A percentile compares a stretch with the other conserved stretches of the same genome.
Evolutionary conservation across 1,140 invertebrate genomes (phyloP).

Genomic region (Caenorhabditis tropicalis): DNA sequence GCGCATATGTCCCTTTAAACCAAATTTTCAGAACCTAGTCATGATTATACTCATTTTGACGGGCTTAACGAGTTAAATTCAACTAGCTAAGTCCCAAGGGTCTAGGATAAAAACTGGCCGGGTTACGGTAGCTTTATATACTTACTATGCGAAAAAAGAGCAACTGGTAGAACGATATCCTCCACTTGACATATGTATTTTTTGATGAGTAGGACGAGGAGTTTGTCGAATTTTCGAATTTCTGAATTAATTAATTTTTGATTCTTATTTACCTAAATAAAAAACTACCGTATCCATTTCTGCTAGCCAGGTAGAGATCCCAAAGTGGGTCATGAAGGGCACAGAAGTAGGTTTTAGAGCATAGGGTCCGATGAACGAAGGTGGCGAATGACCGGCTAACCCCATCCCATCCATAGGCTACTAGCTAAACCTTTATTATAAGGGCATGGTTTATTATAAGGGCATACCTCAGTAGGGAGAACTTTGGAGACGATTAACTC

Average conservation of each 20-base stretch:
- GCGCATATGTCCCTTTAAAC: too few relatives aligned
- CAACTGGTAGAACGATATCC: slow-evolving; percentile 5
- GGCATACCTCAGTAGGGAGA: not conserved
- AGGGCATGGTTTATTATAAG: not conserved
- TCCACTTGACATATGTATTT: slow-evolving; percentile 32
- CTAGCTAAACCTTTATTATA: not conserved
- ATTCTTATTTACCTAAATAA: too few relatives aligned
- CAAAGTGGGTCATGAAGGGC: slow-evolving; percentile 11
- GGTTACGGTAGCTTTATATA: too few relatives aligned
- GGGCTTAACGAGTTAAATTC: too few relatives aligned
- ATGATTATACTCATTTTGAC: too few relatives aligned
- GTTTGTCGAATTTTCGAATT: not conserved
- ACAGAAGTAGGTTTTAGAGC: slow-evolving; percentile 29
- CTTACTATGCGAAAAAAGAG: slow-evolving; percentile 40
- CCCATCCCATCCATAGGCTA: slow-evolving; percentile 35
- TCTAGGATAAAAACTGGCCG: too few relatives aligned
- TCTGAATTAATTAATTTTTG: not conserved
- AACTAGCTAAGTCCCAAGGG: too few relatives aligned
- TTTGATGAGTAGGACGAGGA: not conserved
- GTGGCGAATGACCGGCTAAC: slow-evolving; percentile 20
- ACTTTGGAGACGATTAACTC: slow-evolving; percentile 4
- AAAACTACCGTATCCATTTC: not conserved
- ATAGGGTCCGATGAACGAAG: not conserved
- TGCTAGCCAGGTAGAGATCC: not conserved
- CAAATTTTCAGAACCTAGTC: too few relatives aligned